These are phyloP conservation scores for Bolinopsis microptera DNA, from an alignment of 37 sponge, comb jelly and placozoan species.

Conservation along the genomic window DNA sequence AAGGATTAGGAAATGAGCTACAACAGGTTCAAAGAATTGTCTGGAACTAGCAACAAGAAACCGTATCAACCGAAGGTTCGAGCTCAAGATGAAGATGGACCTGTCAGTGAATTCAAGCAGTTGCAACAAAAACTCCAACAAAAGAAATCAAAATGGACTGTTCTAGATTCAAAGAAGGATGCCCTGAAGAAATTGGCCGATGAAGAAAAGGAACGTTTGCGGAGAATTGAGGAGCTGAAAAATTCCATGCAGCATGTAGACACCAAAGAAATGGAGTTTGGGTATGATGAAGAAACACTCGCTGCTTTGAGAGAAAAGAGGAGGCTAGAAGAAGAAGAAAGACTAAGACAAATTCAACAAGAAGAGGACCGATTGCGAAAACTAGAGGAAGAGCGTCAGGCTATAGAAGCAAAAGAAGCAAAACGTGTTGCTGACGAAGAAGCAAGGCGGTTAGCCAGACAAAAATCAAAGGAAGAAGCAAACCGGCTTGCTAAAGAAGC, in stretches of 20 bases:
- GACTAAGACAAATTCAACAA: not conserved
- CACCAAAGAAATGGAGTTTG: constrained; percentile 24
- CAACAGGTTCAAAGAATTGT: not conserved
- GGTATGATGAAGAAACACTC: not conserved
- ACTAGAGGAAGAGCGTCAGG: not conserved
- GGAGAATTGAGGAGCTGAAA: not conserved
- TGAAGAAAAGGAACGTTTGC: constrained; percentile 6
- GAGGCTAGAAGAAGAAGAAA: not conserved
- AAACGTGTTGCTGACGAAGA: not conserved
- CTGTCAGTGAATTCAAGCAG: not conserved
- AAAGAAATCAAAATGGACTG: constrained; percentile 22
- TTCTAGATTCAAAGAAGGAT: constrained; percentile 7
- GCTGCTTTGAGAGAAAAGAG: not conserved
- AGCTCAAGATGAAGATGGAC: not conserved
- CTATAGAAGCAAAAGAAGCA: not conserved
- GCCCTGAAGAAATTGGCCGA: constrained; percentile 21
- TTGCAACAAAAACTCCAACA: not conserved
- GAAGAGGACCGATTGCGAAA: not conserved
- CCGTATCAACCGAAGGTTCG: not conserved
- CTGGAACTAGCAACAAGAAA: not conserved
- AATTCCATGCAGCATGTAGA: constrained; percentile 23
- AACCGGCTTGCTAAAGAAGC: not conserved
- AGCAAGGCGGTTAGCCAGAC: not conserved
- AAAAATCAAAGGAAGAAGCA: not conserved
- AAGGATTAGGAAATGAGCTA: not conserved